Evolutionary conservation across 2,888 invertebrate species (phyloP).

Genomic region (Shargacucullia verbasci): DNA sequence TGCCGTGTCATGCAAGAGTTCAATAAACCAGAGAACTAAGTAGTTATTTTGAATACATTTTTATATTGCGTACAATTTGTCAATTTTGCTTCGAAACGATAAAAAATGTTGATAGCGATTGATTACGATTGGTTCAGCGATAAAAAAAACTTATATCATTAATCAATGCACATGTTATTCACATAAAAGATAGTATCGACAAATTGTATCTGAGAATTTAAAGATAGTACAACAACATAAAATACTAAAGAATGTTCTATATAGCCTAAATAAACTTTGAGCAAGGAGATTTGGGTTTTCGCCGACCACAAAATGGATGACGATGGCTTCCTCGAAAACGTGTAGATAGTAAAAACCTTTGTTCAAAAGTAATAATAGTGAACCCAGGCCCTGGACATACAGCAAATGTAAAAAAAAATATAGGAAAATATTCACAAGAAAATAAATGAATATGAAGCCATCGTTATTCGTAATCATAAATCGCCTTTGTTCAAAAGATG

Average conservation of each 20-base stretch:
- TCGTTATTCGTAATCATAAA: no score
- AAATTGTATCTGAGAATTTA: no score
- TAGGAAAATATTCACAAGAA: no score
- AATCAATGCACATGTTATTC: slow-evolving; percentile 4
- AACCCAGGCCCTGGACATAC: slow-evolving; percentile 2
- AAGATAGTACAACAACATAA: no score
- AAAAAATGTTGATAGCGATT: slow-evolving; percentile 6
- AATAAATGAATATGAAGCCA: no score
- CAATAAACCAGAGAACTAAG: slow-evolving; percentile 34
- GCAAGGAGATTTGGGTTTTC: slow-evolving; percentile 2
- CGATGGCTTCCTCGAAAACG: slow-evolving; percentile 14
- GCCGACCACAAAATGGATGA: slow-evolving; percentile 14
- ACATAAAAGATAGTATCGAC: neutral
- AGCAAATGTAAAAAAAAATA: no score
- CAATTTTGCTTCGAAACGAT: slow-evolving; percentile 1
- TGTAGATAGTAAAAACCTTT: slow-evolving; percentile 17
- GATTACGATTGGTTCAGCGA: slow-evolving; percentile 4
- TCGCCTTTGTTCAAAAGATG: no score
- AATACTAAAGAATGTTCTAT: no score
- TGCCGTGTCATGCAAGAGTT: slow-evolving; percentile 32
- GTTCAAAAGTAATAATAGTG: slow-evolving; percentile 13
- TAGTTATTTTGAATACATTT: slow-evolving; percentile 7
- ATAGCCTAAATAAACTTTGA: no score
- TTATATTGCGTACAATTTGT: slow-evolving; percentile 2
- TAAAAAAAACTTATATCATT: neutral